Base-by-base conservation (phyloP, 2,113 vertebrate genomes). In the Scytalopus superciliaris region DNA sequence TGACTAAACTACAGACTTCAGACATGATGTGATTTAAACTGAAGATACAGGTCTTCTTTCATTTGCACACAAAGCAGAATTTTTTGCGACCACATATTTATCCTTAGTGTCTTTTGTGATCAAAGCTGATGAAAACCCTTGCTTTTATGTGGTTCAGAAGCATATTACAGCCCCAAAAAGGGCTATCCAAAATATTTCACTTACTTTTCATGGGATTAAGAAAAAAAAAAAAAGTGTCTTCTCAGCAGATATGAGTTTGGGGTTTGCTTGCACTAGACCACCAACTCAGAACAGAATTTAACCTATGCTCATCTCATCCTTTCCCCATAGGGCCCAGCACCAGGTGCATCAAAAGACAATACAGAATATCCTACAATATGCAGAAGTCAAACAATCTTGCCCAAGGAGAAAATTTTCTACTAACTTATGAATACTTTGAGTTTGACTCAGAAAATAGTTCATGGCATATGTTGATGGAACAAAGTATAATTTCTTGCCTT, bases 101-200 rank as follows among this genome's bases (percentile, higher is more conserved):
- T 23, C 35, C 16, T 45, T 49, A 40, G 15, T 35, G 33, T 1
- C 9, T 70, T 89, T 62, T 60, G 42, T 56, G 64, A 7, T 84
- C 9, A 25, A 27, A 57, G 64, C 2, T 40, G n/a, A 56, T 77
- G 19, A 63, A 40, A 84, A 81, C 27, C 8, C 57, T 56, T n/a
- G 23, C 8, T 52, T 84, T 82, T 87, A 21, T 15, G 27, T 81
- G 47, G 14, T 40, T 88, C 64, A 47, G 49, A 67, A 93, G 80
- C 89, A 93, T 91, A 96, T 93, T 92, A 78, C 69, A 74, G 78
- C 12, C 81, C 87, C 64, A 82, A 89, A 62, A 88, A 62, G 13
- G 63, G 14, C 64, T 55, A 42, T 77, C 45, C 89, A 91, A 96
- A 67, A 22, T 10, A 35, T 66, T 72, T 68, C 19, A 45, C n/a